Conservation (phyloP, 2,113 vertebrate species). For the Spermophilus dauricus region DNA sequence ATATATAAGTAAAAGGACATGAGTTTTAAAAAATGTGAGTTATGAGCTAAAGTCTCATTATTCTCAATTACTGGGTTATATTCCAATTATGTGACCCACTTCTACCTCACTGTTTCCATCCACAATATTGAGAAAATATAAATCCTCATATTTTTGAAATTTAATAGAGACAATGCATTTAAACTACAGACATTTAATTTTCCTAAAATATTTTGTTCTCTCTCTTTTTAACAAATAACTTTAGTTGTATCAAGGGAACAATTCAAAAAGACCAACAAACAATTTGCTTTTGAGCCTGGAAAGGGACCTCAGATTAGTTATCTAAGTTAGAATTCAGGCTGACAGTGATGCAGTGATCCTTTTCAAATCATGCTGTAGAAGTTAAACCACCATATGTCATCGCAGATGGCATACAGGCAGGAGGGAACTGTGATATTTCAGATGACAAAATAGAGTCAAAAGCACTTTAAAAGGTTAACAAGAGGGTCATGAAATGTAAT, state of each 20-base stretch:
- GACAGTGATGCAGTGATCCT: conserved; percentile 65
- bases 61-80: not conserved
- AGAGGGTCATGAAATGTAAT: conserved; percentile 59
- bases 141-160: not conserved
- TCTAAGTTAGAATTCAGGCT: conserved; percentile 36
- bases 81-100: not conserved
- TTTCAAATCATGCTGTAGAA: conserved; percentile 68
- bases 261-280: not conserved
- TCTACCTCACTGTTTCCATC: not conserved
- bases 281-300: conserved; percentile 14
- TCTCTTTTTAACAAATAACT: conserved; percentile 22
- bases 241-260: not conserved
- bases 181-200: not conserved
- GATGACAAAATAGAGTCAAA: conserved; percentile 77
- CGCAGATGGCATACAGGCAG: conserved; percentile 70
- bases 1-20: not conserved
- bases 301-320: conserved; percentile 26
- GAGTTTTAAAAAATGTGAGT: not conserved
- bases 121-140: not conserved
- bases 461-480: conserved; percentile 75
- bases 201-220: not conserved
- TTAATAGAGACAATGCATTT: not conserved
- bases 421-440: conserved; percentile 65
- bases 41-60: not conserved
- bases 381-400: conserved; percentile 76